Evolutionary conservation across 2,797 vertebrate genomes (phyloP).

Genomic region (Propithecus deckenii): DNA sequence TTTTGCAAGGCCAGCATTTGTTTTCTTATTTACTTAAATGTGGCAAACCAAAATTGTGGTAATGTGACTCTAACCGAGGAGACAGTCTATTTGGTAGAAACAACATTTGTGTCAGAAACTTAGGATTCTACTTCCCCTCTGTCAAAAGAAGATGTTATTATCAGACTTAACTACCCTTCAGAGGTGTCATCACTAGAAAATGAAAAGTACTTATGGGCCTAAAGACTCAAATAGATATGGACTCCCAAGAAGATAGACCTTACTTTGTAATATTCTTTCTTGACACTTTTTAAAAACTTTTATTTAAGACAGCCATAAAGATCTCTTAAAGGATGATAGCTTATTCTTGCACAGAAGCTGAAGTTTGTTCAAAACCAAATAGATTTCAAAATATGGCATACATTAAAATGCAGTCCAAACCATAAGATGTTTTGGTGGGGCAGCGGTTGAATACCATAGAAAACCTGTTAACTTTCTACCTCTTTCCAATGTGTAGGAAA

Average conservation of each 20-base stretch:
- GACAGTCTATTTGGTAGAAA: conserved; percentile 12
- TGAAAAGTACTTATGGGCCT: background rate
- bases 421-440: background rate
- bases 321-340: background rate
- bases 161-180: background rate
- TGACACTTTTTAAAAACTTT: background rate
- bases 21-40: conserved; percentile 47
- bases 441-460: background rate
- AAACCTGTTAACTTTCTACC: conserved; percentile 1
- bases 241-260: background rate
- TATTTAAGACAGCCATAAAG: background rate
- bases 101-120: conserved; percentile 3
- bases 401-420: conserved; percentile 34
- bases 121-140: background rate
- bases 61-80: background rate
- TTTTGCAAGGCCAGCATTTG: background rate
- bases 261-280: background rate
- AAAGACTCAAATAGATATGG: background rate
- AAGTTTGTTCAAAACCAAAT: conserved; percentile 2
- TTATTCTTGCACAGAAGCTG: conserved; percentile 3
- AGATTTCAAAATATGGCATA: conserved; percentile 41
- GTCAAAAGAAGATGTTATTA: background rate
- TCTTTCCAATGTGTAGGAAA: conserved; percentile 15
- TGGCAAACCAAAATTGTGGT: conserved; percentile 14
- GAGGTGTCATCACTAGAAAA: background rate